These are phyloP conservation scores for Acleris cristana DNA, from an alignment of 2,888 invertebrate genomes.

Conservation along the genomic window DNA sequence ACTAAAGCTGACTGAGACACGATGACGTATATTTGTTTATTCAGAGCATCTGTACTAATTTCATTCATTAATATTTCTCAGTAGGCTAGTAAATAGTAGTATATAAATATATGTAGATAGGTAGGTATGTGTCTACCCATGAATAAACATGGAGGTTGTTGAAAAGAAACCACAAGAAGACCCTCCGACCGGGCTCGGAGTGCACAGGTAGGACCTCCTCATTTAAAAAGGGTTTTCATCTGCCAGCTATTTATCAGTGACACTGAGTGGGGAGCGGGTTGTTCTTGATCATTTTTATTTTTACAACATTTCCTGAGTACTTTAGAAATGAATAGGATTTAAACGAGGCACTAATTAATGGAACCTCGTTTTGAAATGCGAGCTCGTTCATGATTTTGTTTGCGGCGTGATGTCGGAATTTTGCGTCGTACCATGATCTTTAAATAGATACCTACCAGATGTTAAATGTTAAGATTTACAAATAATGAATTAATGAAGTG, in stretches of 20 bases:
- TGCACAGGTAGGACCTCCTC: slow-evolving; percentile 36
- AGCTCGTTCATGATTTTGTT: slow-evolving; percentile 22
- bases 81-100: not conserved
- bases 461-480: too few relatives aligned
- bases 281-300: slow-evolving; percentile 45
- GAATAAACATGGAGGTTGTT: slow-evolving; percentile 23
- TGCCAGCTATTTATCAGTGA: slow-evolving; percentile 51
- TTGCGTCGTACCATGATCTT: too few relatives aligned
- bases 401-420: not conserved
- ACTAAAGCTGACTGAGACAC: too few relatives aligned
- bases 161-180: slow-evolving; percentile 34
- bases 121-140: not conserved
- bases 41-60: not conserved
- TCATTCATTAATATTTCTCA: slow-evolving; percentile 1
- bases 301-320: slow-evolving; percentile 44
- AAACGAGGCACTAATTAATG: slow-evolving; percentile 49
- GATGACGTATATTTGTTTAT: too few relatives aligned
- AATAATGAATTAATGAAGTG: too few relatives aligned
- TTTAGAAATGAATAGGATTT: slow-evolving; percentile 48
- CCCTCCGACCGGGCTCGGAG: slow-evolving; percentile 16
- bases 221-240: slow-evolving; percentile 42
- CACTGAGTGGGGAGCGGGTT: slow-evolving; percentile 43
- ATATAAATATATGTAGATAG: slow-evolving; percentile 3
- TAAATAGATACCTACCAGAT: too few relatives aligned
- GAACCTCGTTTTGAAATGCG: slow-evolving; percentile 15